These are phyloP conservation scores for Aproaerema taeniolella DNA, from an alignment of 2,888 invertebrate genomes.

Conservation along the genomic window DNA sequence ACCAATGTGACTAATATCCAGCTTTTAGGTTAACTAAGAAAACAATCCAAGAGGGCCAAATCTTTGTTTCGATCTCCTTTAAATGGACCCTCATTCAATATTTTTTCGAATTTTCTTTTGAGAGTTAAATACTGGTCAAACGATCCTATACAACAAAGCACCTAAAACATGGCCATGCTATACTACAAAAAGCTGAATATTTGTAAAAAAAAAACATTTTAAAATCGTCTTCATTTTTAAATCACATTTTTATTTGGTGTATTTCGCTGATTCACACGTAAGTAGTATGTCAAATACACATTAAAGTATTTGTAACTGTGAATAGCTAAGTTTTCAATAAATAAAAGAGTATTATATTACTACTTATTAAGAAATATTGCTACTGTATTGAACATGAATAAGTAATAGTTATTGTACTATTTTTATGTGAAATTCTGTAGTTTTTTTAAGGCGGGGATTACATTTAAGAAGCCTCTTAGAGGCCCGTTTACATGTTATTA, in stretches of 20 bases:
- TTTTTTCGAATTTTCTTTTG: no score
- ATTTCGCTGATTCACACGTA: constrained; percentile 14
- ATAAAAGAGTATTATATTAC: constrained; percentile 7
- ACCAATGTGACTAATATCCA: no score
- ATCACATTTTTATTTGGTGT: constrained; percentile 47
- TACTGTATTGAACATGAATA: constrained; percentile 10
- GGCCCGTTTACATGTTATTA: no score
- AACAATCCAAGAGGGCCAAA: no score
- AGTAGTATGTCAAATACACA: background rate
- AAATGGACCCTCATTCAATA: no score
- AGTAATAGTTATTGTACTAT: constrained; percentile 16
- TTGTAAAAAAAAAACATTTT: constrained; percentile 11
- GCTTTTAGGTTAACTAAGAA: no score
- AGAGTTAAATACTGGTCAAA: no score
- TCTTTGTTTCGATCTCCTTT: no score
- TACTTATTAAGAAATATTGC: constrained; percentile 8
- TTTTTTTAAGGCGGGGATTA: constrained; percentile 29
- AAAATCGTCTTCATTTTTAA: constrained; percentile 30
- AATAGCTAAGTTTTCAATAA: no score
- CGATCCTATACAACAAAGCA: no score
- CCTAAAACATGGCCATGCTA: no score
- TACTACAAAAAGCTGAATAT: constrained; percentile 1
- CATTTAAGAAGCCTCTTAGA: constrained; percentile 35
- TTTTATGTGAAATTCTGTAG: constrained; percentile 7
- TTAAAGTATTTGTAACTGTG: no score